Conservation (phyloP, 2,797 vertebrate genomes). For the Luscinia luscinia region DNA sequence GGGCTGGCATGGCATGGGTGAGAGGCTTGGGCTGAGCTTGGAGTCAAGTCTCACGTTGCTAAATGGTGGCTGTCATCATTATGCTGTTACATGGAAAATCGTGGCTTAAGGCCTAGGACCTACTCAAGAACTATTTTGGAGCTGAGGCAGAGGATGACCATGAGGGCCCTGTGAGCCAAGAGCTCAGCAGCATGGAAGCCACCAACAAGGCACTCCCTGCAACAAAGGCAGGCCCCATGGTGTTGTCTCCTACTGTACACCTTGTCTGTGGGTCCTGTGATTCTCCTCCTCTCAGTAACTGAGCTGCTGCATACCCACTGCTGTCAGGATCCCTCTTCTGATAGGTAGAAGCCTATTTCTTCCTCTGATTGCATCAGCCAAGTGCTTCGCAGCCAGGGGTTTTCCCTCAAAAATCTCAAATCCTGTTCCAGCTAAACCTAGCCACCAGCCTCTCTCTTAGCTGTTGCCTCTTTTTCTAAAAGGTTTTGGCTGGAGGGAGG, state of each 20-base stretch:
- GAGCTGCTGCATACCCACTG: not conserved
- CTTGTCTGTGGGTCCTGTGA: not conserved
- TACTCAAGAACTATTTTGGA: not conserved
- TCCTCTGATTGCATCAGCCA: conserved; percentile 67
- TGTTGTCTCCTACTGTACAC: not conserved
- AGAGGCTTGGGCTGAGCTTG: not conserved
- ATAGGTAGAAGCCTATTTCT: conserved; percentile 24
- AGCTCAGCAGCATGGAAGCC: not conserved
- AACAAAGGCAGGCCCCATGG: accelerated
- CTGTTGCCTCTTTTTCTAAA: not conserved
- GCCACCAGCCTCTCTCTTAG: conserved; percentile 30
- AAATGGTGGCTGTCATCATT: not conserved
- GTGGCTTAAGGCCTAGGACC: not conserved
- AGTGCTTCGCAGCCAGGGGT: not conserved
- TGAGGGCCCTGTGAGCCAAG: accelerated
- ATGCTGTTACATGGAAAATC: not conserved
- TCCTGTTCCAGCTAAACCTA: conserved; percentile 33
- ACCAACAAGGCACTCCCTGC: not conserved
- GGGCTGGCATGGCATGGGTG: not conserved
- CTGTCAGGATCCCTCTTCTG: conserved; percentile 26
- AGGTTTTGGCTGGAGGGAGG: conserved; percentile 7
- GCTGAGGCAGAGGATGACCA: not conserved
- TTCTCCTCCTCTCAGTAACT: not conserved
- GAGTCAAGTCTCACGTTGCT: not conserved
- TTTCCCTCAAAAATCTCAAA: conserved; percentile 66